Conservation (phyloP, 2,888 invertebrate species). For the Nomada ruficornis region DNA sequence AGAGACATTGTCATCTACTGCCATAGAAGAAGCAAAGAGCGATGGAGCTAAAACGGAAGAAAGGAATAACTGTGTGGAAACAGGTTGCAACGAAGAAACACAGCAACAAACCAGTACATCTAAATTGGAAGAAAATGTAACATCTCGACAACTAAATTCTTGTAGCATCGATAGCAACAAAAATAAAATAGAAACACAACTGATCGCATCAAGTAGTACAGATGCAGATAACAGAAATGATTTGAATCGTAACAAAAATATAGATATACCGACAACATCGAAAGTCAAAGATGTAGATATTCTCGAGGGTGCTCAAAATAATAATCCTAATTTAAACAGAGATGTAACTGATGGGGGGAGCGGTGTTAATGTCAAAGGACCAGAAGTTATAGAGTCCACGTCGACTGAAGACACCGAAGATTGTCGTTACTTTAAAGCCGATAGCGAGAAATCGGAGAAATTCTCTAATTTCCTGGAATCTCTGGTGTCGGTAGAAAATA, state of each 20-base stretch:
- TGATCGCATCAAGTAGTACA: background rate
- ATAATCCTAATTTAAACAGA: constrained; percentile 18
- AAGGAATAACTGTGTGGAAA: background rate
- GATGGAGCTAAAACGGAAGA: constrained; percentile 7
- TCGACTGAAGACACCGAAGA: constrained; percentile 69
- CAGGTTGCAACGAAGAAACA: background rate
- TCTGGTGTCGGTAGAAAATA: constrained; percentile 65
- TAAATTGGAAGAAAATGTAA: constrained; percentile 13
- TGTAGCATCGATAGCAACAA: background rate
- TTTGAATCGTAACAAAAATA: constrained; percentile 12
- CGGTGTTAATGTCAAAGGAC: constrained; percentile 1
- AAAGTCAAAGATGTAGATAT: background rate
- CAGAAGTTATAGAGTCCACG: constrained; percentile 13
- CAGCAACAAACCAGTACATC: constrained; percentile 6
- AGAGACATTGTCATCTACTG: constrained; percentile 1
- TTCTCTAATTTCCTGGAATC: constrained; percentile 76
- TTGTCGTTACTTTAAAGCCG: constrained; percentile 77
- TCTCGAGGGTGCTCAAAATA: constrained; percentile 9
- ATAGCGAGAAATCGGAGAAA: constrained; percentile 72
- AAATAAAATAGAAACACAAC: background rate
- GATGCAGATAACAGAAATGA: background rate
- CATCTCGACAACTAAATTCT: background rate
- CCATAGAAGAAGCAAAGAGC: background rate
- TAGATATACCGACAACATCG: constrained; percentile 21
- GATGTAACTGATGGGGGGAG: background rate